These are phyloP conservation scores for Hystrix cristata DNA, from an alignment of 2,113 vertebrate genomes.

Conservation along the genomic window DNA sequence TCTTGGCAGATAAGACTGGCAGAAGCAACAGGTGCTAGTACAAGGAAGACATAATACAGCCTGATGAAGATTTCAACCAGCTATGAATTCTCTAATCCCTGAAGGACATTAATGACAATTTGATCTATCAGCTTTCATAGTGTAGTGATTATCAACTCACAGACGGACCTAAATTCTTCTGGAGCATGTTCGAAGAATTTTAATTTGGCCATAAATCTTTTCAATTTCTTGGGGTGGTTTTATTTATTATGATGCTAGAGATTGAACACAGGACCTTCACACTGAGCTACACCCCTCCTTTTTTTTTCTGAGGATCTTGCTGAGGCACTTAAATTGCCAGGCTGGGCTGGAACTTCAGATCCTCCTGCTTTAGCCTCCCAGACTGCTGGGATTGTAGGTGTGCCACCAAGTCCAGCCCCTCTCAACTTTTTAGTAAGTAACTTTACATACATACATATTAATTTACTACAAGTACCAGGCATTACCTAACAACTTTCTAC, in stretches of 20 bases:
- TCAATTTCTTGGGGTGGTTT: neutral
- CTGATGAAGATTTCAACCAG: neutral
- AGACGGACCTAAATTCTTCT: neutral
- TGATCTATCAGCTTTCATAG: neutral
- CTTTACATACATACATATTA: neutral
- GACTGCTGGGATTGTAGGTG: neutral
- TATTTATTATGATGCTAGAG: neutral
- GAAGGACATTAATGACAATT: neutral
- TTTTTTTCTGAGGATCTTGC: neutral
- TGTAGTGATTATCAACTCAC: neutral
- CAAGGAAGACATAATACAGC: neutral
- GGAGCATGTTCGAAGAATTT: constrained; percentile 3
- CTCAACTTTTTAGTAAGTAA: neutral
- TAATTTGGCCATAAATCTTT: neutral
- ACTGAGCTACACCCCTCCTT: neutral
- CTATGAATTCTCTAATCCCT: neutral
- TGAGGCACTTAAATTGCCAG: neutral
- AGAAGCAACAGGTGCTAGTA: neutral
- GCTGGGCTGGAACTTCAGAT: neutral
- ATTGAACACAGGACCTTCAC: neutral
- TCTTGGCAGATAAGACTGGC: neutral
- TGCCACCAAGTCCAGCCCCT: neutral
- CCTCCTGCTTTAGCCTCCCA: neutral
- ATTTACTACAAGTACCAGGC: constrained; percentile 23
- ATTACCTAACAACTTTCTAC: constrained; percentile 27